phyloP scores from a whole-genome alignment of 2,113 vertebrate species.

The Phaethon lepturus region DNA sequence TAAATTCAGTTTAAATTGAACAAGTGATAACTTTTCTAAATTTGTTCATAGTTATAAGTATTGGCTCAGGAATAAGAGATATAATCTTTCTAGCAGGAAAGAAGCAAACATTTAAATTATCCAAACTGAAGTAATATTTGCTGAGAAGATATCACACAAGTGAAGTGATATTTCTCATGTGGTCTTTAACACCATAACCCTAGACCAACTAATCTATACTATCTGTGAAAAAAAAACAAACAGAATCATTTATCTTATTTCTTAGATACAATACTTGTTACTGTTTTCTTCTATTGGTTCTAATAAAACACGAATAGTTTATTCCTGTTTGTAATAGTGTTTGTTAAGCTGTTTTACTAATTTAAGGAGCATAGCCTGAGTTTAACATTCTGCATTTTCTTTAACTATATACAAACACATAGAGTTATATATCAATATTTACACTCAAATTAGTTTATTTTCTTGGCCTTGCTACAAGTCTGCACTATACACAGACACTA shows the following conservation, averaged over 20 bases:
- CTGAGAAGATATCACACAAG: background rate
- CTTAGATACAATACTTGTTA: background rate
- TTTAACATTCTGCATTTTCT: background rate
- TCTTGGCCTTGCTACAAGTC: background rate
- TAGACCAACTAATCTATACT: background rate
- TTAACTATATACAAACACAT: background rate
- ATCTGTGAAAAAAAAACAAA: background rate
- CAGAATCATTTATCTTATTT: background rate
- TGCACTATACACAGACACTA: background rate
- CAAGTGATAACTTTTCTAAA: background rate
- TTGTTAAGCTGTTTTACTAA: background rate
- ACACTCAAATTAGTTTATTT: background rate
- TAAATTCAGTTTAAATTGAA: background rate
- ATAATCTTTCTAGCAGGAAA: background rate
- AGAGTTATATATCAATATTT: background rate
- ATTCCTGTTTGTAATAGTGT: background rate
- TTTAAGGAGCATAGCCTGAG: background rate
- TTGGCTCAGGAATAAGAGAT: background rate
- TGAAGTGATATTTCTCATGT: background rate
- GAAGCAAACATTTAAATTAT: background rate
- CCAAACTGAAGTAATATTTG: background rate
- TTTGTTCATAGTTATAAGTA: background rate
- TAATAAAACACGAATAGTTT: background rate
- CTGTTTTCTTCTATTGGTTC: background rate
- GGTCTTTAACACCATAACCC: background rate